Conservation (phyloP, 2,888 invertebrate species). For the Brenthis ino region DNA sequence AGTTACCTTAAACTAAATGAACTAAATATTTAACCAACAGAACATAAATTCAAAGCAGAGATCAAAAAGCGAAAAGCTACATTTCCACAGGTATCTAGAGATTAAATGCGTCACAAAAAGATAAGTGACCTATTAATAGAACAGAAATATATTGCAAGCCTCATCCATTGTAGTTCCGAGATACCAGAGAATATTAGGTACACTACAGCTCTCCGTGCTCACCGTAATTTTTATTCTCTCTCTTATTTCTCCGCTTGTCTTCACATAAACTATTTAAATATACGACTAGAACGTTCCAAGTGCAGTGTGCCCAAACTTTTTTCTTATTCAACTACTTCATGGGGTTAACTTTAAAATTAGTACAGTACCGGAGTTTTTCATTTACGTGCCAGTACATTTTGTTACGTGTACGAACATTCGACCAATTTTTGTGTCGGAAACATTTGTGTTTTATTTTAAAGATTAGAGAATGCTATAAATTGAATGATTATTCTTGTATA, state of each 20-base stretch:
- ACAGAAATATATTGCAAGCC: constrained; percentile 36
- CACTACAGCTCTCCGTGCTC: constrained; percentile 13
- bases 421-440: constrained; percentile 14
- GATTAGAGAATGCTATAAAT: no score
- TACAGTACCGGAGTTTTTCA: constrained; percentile 30
- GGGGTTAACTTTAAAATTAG: constrained; percentile 38
- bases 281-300: constrained; percentile 31
- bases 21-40: constrained; percentile 19
- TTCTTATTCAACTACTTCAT: constrained; percentile 33
- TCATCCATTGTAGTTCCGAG: constrained; percentile 35
- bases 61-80: constrained; percentile 21
- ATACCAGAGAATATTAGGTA: constrained; percentile 27
- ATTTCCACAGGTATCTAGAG: constrained; percentile 23
- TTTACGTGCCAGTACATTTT: constrained; percentile 30
- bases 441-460: not conserved
- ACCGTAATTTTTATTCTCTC: constrained; percentile 23
- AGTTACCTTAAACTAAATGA: constrained; percentile 2
- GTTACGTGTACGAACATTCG: constrained; percentile 20
- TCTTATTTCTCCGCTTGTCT: constrained; percentile 28
- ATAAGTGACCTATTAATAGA: constrained; percentile 40
- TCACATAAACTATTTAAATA: constrained; percentile 35
- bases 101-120: constrained; percentile 39
- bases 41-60: constrained; percentile 13
- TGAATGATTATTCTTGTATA: no score
- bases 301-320: constrained; percentile 22